phyloP scores from a whole-genome alignment of 1,140 invertebrate genomes.

The Chymomyza costata region DNA sequence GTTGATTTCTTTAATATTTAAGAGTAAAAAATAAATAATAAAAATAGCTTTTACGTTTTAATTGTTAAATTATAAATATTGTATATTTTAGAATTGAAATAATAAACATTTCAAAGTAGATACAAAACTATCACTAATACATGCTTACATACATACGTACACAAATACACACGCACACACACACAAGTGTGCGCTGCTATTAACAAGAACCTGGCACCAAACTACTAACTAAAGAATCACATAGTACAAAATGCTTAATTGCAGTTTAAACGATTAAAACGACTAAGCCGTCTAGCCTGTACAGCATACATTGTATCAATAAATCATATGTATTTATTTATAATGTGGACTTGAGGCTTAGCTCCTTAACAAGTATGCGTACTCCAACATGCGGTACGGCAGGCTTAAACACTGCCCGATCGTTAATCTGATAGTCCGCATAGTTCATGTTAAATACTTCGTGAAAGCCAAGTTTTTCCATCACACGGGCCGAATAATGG shows the following conservation, averaged over 20 bases:
- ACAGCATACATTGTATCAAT: too few species aligned
- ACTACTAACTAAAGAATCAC: constrained; percentile 69
- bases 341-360: constrained; percentile 17
- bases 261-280: too few species aligned
- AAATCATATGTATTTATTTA: constrained; percentile 28
- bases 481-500: constrained; percentile 82
- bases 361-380: constrained; percentile 76
- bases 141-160: constrained; percentile 35
- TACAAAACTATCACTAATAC: background rate
- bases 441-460: constrained; percentile 80
- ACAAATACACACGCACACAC: constrained; percentile 18
- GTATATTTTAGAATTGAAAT: too few species aligned
- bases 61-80: too few species aligned
- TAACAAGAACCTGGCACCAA: constrained; percentile 50
- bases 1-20: too few species aligned
- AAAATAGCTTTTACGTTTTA: too few species aligned
- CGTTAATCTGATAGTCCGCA: constrained; percentile 79
- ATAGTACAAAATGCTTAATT: constrained; percentile 49
- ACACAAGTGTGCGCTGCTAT: too few species aligned
- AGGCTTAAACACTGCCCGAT: constrained; percentile 78
- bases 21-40: too few species aligned
- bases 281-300: background rate
- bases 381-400: constrained; percentile 77
- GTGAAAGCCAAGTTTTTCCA: constrained; percentile 81
- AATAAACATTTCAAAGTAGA: background rate